These are phyloP conservation scores for Ericerus pela DNA, from an alignment of 1,140 invertebrate species.

Conservation along the genomic window DNA sequence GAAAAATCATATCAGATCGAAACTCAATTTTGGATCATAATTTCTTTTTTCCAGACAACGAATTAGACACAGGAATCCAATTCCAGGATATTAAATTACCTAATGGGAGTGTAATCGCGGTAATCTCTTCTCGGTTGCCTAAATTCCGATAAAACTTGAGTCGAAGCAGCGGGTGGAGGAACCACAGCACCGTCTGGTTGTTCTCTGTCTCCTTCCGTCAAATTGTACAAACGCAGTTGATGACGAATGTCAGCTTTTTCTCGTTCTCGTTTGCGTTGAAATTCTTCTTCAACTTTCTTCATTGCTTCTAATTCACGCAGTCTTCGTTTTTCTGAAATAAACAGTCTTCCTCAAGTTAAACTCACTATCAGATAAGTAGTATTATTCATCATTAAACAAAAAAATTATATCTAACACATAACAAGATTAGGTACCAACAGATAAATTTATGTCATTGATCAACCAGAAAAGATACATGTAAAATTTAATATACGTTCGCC, in stretches of 20 bases:
- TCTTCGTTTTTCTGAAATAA: slow-evolving; percentile 45
- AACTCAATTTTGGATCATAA: no score
- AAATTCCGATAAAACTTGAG: slow-evolving; percentile 34
- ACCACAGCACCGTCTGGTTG: slow-evolving; percentile 19
- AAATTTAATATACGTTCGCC: no score
- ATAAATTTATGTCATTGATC: neutral
- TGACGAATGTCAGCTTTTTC: slow-evolving; percentile 60
- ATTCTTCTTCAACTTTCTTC: slow-evolving; percentile 56
- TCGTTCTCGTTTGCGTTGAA: slow-evolving; percentile 51
- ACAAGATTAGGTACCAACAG: neutral
- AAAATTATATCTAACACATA: neutral
- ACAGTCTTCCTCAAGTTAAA: no score
- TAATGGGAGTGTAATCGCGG: slow-evolving; percentile 34
- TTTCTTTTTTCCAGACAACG: no score
- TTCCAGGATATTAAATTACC: slow-evolving; percentile 19
- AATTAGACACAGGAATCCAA: no score
- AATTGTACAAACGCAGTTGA: slow-evolving; percentile 49
- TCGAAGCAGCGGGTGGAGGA: slow-evolving; percentile 21
- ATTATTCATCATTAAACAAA: neutral
- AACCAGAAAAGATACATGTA: no score
- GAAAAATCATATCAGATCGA: no score
- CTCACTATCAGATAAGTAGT: neutral
- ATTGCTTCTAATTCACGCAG: slow-evolving; percentile 60
- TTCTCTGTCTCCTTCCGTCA: slow-evolving; percentile 25
- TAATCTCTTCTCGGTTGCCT: slow-evolving; percentile 35